Percentiles rank a stretch among this genome's conserved stretches.
phyloP scores from a whole-genome alignment of 2,113 vertebrate species.

The Cryptotis parvus region DNA sequence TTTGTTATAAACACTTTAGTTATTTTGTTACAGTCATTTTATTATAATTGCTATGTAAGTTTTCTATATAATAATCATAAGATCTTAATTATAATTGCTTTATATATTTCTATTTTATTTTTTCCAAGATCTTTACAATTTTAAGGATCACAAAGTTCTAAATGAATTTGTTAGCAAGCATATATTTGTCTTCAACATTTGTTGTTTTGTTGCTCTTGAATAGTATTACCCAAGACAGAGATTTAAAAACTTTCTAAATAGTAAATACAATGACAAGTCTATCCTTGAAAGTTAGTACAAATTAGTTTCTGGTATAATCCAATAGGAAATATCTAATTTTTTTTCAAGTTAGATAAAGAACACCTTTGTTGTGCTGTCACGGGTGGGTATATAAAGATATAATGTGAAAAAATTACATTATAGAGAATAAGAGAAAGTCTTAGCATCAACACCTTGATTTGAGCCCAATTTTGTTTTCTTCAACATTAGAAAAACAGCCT shows the following conservation, averaged over 20 bases:
- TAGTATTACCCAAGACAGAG: neutral
- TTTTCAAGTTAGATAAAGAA: neutral
- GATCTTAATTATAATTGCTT: constrained; percentile 16
- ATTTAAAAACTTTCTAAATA: neutral
- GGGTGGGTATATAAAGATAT: too few species aligned
- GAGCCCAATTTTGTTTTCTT: neutral
- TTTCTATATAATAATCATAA: neutral
- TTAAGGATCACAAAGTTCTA: neutral
- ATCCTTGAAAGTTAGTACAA: neutral
- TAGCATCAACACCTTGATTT: neutral
- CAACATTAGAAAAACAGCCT: neutral
- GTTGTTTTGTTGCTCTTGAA: neutral
- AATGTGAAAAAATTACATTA: neutral
- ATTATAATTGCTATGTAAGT: neutral
- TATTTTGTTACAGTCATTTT: neutral
- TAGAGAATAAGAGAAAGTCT: neutral
- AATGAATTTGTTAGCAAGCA: neutral
- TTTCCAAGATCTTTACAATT: neutral
- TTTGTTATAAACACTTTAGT: neutral
- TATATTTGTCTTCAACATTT: neutral
- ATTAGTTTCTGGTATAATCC: neutral
- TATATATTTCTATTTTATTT: neutral
- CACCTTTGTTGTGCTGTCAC: neutral
- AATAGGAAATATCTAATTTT: neutral
- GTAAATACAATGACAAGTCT: neutral